phyloP scores from a whole-genome alignment of 2,888 invertebrate species.

The Melanostoma scalare region DNA sequence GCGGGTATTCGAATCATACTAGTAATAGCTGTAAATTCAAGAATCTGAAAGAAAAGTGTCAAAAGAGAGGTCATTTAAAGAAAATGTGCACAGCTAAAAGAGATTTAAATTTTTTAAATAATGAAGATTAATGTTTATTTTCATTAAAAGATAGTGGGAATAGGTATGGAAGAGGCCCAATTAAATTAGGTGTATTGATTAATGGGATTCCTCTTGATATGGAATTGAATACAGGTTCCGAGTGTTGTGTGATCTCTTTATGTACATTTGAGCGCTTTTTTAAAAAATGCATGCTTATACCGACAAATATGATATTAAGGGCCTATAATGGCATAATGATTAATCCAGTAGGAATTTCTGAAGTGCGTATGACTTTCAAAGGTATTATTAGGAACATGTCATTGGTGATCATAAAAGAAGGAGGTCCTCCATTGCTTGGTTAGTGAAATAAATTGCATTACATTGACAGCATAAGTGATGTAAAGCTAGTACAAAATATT shows the following conservation, averaged over 20 bases:
- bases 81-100: constrained; percentile 56
- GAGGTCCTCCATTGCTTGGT: constrained; percentile 27
- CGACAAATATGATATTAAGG: constrained; percentile 33
- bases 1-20: constrained; percentile 52
- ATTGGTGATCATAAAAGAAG: constrained; percentile 8
- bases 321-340: constrained; percentile 51
- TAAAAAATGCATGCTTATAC: not conserved
- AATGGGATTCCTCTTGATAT: constrained; percentile 34
- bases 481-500: too few species aligned
- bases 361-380: constrained; percentile 16
- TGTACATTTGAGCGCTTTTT: constrained; percentile 24
- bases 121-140: constrained; percentile 35
- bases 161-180: constrained; percentile 25
- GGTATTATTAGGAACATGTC: constrained; percentile 7
- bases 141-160: constrained; percentile 24
- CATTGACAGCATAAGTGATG: too few species aligned
- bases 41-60: constrained; percentile 56
- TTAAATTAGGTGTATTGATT: constrained; percentile 28
- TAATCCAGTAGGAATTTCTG: constrained; percentile 35
- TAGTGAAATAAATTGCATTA: too few species aligned
- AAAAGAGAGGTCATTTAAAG: constrained; percentile 59
- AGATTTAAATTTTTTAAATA: constrained; percentile 42
- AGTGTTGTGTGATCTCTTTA: constrained; percentile 49
- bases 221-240: constrained; percentile 59
- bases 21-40: constrained; percentile 59